Evolutionary conservation across 2,888 invertebrate species (phyloP), one percentile per base, ranked within the genome.

Genomic region (Diadromus collaris): DNA sequence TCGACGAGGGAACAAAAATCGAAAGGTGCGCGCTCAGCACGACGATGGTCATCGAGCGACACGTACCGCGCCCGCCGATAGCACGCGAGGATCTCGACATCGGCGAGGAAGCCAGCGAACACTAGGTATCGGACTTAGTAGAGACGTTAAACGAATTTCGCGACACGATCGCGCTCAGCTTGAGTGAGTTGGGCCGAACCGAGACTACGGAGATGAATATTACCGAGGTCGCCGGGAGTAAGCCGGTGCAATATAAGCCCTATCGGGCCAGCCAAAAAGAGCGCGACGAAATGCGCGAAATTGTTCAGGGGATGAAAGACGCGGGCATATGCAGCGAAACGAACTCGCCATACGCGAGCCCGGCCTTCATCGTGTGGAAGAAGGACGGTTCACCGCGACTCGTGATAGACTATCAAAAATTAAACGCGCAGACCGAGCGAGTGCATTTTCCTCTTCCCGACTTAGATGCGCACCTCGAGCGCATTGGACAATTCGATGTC

Each of bases 301-400:
- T 76, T 3, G 61, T 79, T 3, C n/a, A 41, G 2, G 76, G 70
- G 1, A 58, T 69, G 65, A 56, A 54, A 51, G 41, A 64, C 3
- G 60, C 58, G 16, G 71, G 71, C 5, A 71, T 76, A n/a, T 60
- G 65, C 21, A 38, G 67, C 3, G 71, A 76, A 16, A 72, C 78
- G 2, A 21, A 63, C 24, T 80, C 76, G 19, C 32, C 48, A 5
- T 82, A 69, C 51, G 68, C 80, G 29, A 80, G 70, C 51, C 78
- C 80, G 21, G 78, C 73, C 21, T 51, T 24, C 9, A 51, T 27
- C 10, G 51, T 51, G 10, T 10, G 24, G 0, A 51, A 51, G 24
- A 51, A 51, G 2, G 51, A 51, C 24, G 24, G 51, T 24, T 51
- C 24, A 21, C 48, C 48, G 21, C 48, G 21, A n/a, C 48, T 48